Percentiles rank a stretch among this genome's conserved stretches.
Evolutionary conservation across 2,113 vertebrate genomes (phyloP).

Genomic region (Lamprotornis superbus): DNA sequence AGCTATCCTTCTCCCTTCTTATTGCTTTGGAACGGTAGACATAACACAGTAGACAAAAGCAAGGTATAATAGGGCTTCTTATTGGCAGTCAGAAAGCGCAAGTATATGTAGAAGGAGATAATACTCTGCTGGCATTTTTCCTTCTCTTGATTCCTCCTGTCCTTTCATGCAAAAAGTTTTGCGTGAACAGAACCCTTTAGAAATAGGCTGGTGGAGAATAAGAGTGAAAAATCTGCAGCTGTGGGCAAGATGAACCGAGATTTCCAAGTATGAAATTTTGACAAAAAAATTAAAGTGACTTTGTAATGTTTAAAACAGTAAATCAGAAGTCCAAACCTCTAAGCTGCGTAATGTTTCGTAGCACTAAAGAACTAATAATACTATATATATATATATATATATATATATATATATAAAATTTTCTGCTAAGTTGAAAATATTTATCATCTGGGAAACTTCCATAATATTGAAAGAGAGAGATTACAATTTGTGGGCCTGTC

Average conservation of each 20-base stretch:
- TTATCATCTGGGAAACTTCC: neutral
- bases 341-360: neutral
- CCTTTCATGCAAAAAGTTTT: constrained; percentile 19
- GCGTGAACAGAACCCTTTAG: neutral
- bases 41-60: constrained; percentile 45
- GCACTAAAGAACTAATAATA: neutral
- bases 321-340: neutral
- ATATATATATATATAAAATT: neutral
- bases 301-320: neutral
- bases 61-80: constrained; percentile 5
- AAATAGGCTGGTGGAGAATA: neutral
- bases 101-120: constrained; percentile 12
- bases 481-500: neutral
- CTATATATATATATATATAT: neutral
- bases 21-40: constrained; percentile 4
- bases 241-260: neutral
- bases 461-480: neutral
- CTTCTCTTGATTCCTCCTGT: constrained; percentile 44
- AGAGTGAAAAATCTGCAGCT: neutral
- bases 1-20: constrained; percentile 35
- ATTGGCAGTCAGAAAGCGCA: constrained; percentile 17
- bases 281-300: neutral
- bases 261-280: neutral
- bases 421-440: neutral
- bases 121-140: constrained; percentile 30